Evolutionary conservation across 2,888 invertebrate species (phyloP).

Genomic region (Ashinkailepas kermadecensis): DNA sequence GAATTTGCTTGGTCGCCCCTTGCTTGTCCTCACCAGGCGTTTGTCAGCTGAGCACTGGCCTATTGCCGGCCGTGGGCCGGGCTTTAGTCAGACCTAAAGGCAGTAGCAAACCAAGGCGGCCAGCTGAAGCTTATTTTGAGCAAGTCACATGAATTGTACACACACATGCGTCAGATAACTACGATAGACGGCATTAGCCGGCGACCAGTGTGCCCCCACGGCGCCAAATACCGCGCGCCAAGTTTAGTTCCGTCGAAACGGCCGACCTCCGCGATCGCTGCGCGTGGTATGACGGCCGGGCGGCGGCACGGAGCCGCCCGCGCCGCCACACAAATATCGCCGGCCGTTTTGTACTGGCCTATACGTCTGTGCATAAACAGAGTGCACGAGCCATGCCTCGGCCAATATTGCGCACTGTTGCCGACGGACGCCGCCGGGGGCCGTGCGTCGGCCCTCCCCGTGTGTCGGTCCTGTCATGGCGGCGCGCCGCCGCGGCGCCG

Average conservation of each 20-base stretch:
- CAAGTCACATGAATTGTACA: no score
- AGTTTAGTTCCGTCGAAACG: constrained; percentile 7
- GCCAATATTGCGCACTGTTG: no score
- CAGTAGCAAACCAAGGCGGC: background rate
- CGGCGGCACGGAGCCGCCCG: background rate
- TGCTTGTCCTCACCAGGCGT: background rate
- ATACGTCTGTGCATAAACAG: background rate
- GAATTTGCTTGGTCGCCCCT: background rate
- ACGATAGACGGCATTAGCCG: no score
- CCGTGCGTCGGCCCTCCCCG: no score
- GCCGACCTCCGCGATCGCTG: constrained; percentile 16
- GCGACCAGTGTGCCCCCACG: no score
- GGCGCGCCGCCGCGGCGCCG: no score
- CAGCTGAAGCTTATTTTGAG: no score
- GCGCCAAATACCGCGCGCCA: background rate
- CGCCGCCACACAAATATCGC: constrained; percentile 3
- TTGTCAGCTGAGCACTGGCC: constrained; percentile 20
- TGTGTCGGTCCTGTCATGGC: no score
- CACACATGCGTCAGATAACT: no score
- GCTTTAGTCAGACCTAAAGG: background rate
- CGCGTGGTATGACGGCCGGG: constrained; percentile 14
- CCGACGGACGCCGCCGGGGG: no score
- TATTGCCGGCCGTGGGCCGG: background rate
- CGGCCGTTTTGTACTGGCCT: background rate
- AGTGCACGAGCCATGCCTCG: no score